Base-by-base conservation (phyloP, 2,888 invertebrate genomes). In the Brachyptera risi region DNA sequence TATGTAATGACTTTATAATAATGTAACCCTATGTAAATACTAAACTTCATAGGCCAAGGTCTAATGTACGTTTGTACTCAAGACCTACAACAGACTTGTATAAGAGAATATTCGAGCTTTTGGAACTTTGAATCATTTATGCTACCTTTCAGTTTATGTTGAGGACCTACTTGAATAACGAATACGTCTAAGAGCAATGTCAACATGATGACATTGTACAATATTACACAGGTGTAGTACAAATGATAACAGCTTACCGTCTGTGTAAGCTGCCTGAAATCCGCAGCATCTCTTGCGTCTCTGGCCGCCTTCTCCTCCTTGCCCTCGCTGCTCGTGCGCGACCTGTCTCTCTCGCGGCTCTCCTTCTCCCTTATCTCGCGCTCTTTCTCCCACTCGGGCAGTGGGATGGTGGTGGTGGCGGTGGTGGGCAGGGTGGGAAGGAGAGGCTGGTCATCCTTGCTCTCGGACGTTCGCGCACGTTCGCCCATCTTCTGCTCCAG, bases 401-500 rank as follows among this genome's bases (percentile, higher is more conserved):
- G 76, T 19, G 78, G 74, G 7, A 76, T 77, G 50, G 78, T 68
- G 58, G 40, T 13, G 51, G 61, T 11, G 23, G 59, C 15, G 40
- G 49, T 37, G 35, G 59, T n/a, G 40, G 49, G 35, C 35, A 57
- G 42, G 50, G 27, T 42, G 58, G 56, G 61, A 51, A 58, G 56
- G 17, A 64, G 64, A n/a, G 3, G 56, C 49, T 3, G 63, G 62
- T 71, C 72, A 26, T 77, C 75, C 61, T 78, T 79, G 50, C 27
- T 57, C 44, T 64, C 60, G 37, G 47, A 42, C 2, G 76, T 37
- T 9, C 37, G 78, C 68, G 82, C 78, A 67, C 83, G 83, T 63
- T 79, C 82, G 64, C 80, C 82, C 64, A 83, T 74, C 70, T 85
- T 85, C 72, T 86, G 84, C 69, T 88, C 86, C 3, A 88, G 74